Conservation (phyloP, 2,113 vertebrate genomes). For the Acanthochromis polyacanthus region DNA sequence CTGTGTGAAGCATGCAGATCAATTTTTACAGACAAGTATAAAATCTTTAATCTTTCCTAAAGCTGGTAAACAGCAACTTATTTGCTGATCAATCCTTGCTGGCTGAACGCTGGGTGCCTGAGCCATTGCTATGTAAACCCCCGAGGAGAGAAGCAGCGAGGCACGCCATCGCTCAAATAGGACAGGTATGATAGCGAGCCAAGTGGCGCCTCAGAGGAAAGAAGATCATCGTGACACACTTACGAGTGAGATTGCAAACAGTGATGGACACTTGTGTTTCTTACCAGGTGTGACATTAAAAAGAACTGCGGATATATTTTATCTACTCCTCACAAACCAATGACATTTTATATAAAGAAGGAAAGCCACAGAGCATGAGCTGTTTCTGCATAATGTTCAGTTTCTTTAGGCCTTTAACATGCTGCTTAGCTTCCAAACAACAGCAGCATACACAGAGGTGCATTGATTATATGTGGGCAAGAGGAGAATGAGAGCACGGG, state of each 20-base stretch:
- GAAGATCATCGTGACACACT: constrained; percentile 34
- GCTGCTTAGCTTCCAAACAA: constrained; percentile 40
- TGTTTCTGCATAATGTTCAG: constrained; percentile 7
- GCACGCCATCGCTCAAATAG: constrained; percentile 46
- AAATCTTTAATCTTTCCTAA: constrained; percentile 74
- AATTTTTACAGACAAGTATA: constrained; percentile 65
- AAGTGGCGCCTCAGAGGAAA: constrained; percentile 44
- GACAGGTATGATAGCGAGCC: constrained; percentile 52
- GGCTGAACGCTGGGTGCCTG: constrained; percentile 31
- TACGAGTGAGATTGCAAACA: constrained; percentile 12
- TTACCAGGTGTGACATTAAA: constrained; percentile 42
- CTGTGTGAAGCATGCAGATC: constrained; percentile 49
- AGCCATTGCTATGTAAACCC: constrained; percentile 45
- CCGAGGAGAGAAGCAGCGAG: constrained; percentile 31
- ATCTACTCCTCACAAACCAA: constrained; percentile 20
- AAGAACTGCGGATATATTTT: not conserved
- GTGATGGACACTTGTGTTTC: constrained; percentile 33
- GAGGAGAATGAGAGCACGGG: constrained; percentile 39
- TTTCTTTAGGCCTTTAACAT: constrained; percentile 30
- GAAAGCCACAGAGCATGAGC: not conserved
- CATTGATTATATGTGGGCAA: constrained; percentile 49
- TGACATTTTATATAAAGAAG: not conserved
- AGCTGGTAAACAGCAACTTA: constrained; percentile 64
- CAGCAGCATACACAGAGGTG: constrained; percentile 33
- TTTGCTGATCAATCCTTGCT: constrained; percentile 66